Conservation (phyloP, 2,797 vertebrate genomes). For the Sebastes flavidus region DNA sequence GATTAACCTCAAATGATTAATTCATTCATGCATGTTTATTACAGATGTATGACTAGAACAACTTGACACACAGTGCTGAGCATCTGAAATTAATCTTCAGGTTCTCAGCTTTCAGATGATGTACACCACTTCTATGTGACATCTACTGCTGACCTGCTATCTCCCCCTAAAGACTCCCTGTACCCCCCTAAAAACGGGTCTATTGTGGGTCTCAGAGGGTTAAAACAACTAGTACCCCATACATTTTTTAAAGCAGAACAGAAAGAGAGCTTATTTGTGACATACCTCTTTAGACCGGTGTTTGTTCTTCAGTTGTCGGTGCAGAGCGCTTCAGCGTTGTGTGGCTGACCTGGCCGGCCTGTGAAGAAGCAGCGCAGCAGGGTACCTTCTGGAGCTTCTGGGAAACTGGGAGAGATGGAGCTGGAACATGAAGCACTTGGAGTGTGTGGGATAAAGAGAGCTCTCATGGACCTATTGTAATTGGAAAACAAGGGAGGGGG, state of each 20-base stretch:
- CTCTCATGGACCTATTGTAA: slow-evolving; percentile 27
- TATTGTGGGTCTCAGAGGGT: too few relatives aligned
- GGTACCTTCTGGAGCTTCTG: neutral
- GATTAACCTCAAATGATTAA: too few relatives aligned
- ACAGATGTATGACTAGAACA: too few relatives aligned
- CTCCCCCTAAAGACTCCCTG: too few relatives aligned
- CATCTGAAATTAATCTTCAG: too few relatives aligned
- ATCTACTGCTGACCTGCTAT: too few relatives aligned
- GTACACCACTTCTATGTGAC: too few relatives aligned
- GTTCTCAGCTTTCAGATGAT: too few relatives aligned
- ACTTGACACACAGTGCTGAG: too few relatives aligned
- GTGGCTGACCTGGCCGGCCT: neutral
- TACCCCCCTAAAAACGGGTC: too few relatives aligned
- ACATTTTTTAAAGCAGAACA: neutral
- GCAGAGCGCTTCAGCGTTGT: neutral
- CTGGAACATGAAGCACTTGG: neutral
- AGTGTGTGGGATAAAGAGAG: neutral
- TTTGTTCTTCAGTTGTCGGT: neutral
- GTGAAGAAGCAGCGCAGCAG: neutral
- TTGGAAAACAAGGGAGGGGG: slow-evolving; percentile 44
- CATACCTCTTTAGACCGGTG: slow-evolving; percentile 21
- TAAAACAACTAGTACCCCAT: neutral
- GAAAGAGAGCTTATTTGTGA: neutral
- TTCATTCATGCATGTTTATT: too few relatives aligned
- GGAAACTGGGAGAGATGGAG: slow-evolving; percentile 23